phyloP scores from a whole-genome alignment of 2,888 invertebrate species.

The Sylvicola cinctus region DNA sequence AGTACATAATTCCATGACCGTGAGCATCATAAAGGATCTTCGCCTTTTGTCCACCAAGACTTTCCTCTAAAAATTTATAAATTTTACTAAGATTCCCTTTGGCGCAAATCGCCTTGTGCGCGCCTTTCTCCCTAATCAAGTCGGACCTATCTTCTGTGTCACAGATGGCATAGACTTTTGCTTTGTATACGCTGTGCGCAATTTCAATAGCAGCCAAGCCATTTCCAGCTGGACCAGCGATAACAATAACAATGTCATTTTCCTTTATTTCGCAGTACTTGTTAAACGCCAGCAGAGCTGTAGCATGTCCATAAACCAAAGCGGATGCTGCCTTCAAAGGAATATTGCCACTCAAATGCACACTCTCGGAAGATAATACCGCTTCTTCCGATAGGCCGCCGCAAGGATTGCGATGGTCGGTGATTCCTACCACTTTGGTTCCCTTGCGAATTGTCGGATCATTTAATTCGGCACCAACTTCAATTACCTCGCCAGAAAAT shows the following conservation, averaged over 20 bases:
- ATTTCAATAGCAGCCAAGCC: conserved; percentile 46
- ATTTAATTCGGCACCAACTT: conserved; percentile 29
- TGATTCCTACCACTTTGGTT: conserved; percentile 2
- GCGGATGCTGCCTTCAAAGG: conserved; percentile 33
- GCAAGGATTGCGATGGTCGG: conserved; percentile 4
- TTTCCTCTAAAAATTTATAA: conserved; percentile 30
- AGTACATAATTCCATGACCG: conserved; percentile 36
- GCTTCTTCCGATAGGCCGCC: conserved; percentile 42
- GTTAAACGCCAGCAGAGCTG: conserved; percentile 40
- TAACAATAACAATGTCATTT: conserved; percentile 37
- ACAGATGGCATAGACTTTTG: conserved; percentile 48
- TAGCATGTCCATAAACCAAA: conserved; percentile 37
- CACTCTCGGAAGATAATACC: conserved; percentile 31
- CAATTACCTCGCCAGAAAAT: conserved; percentile 35
- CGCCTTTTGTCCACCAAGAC: conserved; percentile 36
- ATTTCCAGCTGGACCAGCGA: conserved; percentile 40
- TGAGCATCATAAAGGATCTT: conserved; percentile 42
- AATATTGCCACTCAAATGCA: conserved; percentile 32
- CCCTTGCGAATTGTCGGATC: conserved; percentile 8
- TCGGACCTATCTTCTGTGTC: conserved; percentile 36
- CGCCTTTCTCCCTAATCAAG: conserved; percentile 36
- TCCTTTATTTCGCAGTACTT: conserved; percentile 27
- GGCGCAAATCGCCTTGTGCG: conserved; percentile 31
- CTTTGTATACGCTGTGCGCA: conserved; percentile 42
- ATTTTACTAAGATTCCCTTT: conserved; percentile 33